phyloP scores from a whole-genome alignment of 1,140 invertebrate species.

The Lethrus apterus region DNA sequence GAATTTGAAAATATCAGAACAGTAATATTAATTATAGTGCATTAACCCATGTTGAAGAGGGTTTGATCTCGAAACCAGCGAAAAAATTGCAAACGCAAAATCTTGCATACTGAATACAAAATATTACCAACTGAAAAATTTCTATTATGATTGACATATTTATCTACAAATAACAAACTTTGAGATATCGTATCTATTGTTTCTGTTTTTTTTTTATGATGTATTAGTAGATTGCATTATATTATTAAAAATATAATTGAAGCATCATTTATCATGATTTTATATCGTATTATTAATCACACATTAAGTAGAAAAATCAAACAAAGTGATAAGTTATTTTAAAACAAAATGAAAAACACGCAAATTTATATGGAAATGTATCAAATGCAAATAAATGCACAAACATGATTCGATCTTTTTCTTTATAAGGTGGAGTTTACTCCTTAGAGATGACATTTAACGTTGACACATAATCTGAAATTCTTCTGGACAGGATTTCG shows the following conservation, averaged over 20 bases:
- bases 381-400: constrained; percentile 37
- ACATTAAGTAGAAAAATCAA: not conserved
- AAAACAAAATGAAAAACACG: not conserved
- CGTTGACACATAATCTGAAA: constrained; percentile 2
- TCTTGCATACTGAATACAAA: too few relatives aligned
- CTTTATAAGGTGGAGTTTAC: constrained; percentile 38
- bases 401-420: constrained; percentile 8
- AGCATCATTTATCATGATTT: constrained; percentile 15
- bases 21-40: too few relatives aligned
- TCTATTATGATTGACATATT: too few relatives aligned
- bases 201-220: too few relatives aligned
- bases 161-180: constrained; percentile 1
- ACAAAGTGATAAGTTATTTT: constrained; percentile 1
- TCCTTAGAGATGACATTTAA: constrained; percentile 27
- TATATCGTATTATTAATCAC: not conserved
- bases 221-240: constrained; percentile 1
- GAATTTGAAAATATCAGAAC: too few relatives aligned
- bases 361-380: not conserved
- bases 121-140: too few relatives aligned
- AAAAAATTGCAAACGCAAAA: too few relatives aligned
- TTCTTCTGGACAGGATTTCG: too few relatives aligned
- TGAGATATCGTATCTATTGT: too few relatives aligned
- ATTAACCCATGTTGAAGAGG: too few relatives aligned
- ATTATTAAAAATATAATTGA: constrained; percentile 2
- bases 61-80: too few relatives aligned